Conservation (phyloP, 2,797 vertebrate species). For the Sebastes diaconus region DNA sequence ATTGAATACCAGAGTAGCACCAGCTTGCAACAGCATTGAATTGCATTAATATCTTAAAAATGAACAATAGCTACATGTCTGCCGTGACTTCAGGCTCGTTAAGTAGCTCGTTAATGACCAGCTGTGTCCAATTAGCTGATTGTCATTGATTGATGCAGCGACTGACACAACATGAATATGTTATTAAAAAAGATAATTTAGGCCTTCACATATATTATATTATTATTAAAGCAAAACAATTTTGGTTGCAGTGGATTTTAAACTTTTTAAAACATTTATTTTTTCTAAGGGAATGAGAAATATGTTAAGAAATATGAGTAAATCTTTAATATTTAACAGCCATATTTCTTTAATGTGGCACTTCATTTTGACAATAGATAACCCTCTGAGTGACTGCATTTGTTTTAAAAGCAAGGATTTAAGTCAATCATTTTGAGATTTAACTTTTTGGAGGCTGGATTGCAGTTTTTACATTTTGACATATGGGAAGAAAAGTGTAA, state of each 20-base stretch:
- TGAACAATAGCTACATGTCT: background rate
- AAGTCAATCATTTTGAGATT: background rate
- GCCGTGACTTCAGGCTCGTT: background rate
- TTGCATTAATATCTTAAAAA: background rate
- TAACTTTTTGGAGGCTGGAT: background rate
- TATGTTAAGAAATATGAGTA: background rate
- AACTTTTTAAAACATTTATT: background rate
- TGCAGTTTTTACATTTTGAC: background rate
- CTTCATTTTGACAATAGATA: background rate
- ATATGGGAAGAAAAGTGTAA: background rate
- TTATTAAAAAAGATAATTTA: background rate
- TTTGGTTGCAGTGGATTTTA: too few relatives aligned
- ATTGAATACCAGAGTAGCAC: background rate
- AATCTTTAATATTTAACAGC: background rate
- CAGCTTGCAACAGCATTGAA: background rate
- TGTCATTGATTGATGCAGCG: background rate
- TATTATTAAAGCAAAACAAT: background rate
- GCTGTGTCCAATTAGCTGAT: background rate
- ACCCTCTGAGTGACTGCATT: background rate
- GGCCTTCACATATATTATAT: background rate
- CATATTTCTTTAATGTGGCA: background rate
- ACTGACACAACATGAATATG: background rate
- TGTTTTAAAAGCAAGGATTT: background rate
- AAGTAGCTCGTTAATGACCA: background rate
- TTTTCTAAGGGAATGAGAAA: background rate